Evolutionary conservation across 2,113 vertebrate genomes (phyloP), one percentile per base, ranked within the genome.

Genomic region (Lucifuga dentata): DNA sequence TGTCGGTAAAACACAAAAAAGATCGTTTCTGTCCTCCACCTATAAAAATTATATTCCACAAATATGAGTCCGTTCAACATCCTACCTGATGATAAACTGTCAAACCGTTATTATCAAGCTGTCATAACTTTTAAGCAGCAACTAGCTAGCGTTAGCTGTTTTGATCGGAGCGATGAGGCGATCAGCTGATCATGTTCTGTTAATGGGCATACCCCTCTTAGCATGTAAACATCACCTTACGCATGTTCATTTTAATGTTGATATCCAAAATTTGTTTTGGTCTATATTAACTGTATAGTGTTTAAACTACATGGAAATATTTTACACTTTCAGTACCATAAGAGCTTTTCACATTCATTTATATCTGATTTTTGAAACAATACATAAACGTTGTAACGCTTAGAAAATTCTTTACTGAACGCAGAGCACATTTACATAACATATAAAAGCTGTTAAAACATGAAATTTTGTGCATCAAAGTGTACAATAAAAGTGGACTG

Each of bases 101-200:
- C 50, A 70, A 36, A 19, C 1, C 8, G 10, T 7, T 63, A 40
- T 50, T 32, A 62, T 29, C 58, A 52, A n/a, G 52, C 59, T 66
- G 81, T 29, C 26, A 29, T 3, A 76, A 66, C 49, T 59, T 73
- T 49, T 19, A 1, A 11, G n/a, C 38, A 32, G 11, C 68, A 75
- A 64, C 35, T 32, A 5, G 74, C 65, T 80, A 86, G 49, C 60
- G 36, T 29, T 63, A 56, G 63, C 66, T 70, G 78, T 75, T 80
- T 49, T 56, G 76, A 49, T 81, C 68, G 9, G 17, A 1, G 16
- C 17, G 15, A 24, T 3, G 70, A 41, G 10, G 33, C 0, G 72
- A 69, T 87, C 83, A 89, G 85, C 78, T 89, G 87, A 80, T 72
- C 49, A 29, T 29, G 26, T 29, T 29, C 26, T 7, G 26, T 29